phyloP scores from a whole-genome alignment of 2,113 vertebrate genomes.

The Oceanites oceanicus region DNA sequence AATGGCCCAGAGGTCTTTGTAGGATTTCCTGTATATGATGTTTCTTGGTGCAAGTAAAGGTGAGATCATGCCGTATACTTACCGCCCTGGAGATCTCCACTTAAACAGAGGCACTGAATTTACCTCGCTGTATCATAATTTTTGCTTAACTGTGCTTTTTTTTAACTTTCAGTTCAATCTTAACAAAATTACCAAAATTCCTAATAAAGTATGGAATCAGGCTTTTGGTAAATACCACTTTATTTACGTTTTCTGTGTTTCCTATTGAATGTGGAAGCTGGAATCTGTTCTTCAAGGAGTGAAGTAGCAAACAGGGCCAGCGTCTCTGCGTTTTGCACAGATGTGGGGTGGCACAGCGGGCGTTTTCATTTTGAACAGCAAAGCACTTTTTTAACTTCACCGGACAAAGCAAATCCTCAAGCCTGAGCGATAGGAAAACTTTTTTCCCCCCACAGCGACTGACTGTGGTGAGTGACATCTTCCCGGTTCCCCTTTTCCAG shows the following conservation, averaged over 20 bases:
- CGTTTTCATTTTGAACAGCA: neutral
- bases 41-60: neutral
- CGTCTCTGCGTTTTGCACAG: neutral
- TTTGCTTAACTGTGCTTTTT: neutral
- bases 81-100: neutral
- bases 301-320: neutral
- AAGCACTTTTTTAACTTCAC: neutral
- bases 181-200: neutral
- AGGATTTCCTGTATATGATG: neutral
- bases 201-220: neutral
- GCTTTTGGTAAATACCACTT: neutral
- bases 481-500: conserved; percentile 56
- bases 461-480: neutral
- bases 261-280: neutral
- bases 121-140: rapidly evolving
- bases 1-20: neutral
- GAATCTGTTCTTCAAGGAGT: neutral
- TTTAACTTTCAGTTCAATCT: neutral
- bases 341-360: neutral
- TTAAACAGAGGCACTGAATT: neutral
- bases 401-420: neutral
- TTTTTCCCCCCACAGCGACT: neutral
- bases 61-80: neutral
- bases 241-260: neutral
- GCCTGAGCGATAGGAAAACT: rapidly evolving